Base-by-base conservation (phyloP, 1,140 invertebrate species). In the Parapsyche elsis region DNA sequence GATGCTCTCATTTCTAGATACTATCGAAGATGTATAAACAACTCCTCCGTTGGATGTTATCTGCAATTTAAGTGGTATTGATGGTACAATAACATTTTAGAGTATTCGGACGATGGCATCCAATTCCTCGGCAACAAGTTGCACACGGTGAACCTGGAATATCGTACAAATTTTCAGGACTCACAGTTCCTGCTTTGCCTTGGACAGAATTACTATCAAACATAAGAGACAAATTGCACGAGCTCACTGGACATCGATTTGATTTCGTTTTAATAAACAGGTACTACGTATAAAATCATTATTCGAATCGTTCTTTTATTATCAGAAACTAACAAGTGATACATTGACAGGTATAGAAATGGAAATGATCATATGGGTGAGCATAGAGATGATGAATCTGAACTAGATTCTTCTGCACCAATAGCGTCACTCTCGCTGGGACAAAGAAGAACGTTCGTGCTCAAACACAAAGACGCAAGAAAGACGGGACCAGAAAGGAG, bases 241-340 rank as follows among this genome's bases (percentile, higher is more conserved):
- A 85, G 46, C 83, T 91, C 0, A 91, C 91, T 38, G 91, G 90
- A 21, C 85, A 90, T 79, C 81, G 89, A 49, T 94, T 92, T 84
- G 93, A 94, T 86, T 94, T 94, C 86, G 93, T 94, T 23, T 86
- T 94, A 30, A 88, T 94, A 0, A 94, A 94, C 84, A 92, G 92
- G 93, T 94, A 88, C 2, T 12, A n/a, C n/a, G n/a, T n/a, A 16
- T 12, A 10, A 21, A 14, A 16, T 21, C 59, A 14, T 21, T n/a
- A 61, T 61, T 61, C 21, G 21, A 9, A 23, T 9, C 21, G 2
- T 30, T 5, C 73, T 26, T 19, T 57, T 61, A 61, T 59, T 59
- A 26, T 26, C 38, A 30, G 12, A 53, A 76, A 49, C 5, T 53
- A 53, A 14, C 16, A 16, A 16, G 2, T 53, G 21, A 16, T 21